A percentile compares a stretch with the other conserved stretches of the same genome.
These are phyloP conservation scores for Chaenogobius annularis DNA, from an alignment of 2,113 vertebrate genomes.

Conservation along the genomic window DNA sequence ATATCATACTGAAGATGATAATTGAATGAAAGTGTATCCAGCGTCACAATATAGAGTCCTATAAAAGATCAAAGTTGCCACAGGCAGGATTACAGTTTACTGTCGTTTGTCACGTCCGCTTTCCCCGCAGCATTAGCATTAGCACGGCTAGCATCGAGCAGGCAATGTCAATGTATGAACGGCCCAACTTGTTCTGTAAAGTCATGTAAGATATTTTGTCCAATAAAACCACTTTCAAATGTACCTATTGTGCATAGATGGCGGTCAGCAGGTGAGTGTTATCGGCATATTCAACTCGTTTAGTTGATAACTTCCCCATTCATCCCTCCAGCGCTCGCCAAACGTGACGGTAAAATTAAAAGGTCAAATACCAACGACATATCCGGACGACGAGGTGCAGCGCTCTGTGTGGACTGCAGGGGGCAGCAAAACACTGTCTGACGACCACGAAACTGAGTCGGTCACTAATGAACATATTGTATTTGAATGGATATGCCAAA, in stretches of 20 bases:
- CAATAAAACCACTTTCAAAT: neutral
- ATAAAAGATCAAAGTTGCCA: too few species aligned
- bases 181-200: neutral
- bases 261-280: constrained; percentile 18
- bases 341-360: constrained; percentile 30
- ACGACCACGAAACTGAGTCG: neutral
- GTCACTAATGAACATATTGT: neutral
- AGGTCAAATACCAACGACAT: constrained; percentile 57
- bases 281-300: constrained; percentile 18
- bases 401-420: constrained; percentile 12
- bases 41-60: too few species aligned
- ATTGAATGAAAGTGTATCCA: too few species aligned
- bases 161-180: constrained; percentile 13
- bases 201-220: neutral
- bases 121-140: constrained; percentile 40
- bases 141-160: constrained; percentile 38
- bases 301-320: neutral
- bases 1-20: too few species aligned
- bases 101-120: constrained; percentile 52
- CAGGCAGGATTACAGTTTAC: neutral
- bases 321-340: constrained; percentile 7
- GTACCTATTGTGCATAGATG: constrained; percentile 39
- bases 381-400: constrained; percentile 49
- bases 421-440: constrained; percentile 28
- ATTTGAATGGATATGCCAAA: neutral